Evolutionary conservation across 2,113 vertebrate species (phyloP).

Genomic region (Aldabrachelys gigantea): DNA sequence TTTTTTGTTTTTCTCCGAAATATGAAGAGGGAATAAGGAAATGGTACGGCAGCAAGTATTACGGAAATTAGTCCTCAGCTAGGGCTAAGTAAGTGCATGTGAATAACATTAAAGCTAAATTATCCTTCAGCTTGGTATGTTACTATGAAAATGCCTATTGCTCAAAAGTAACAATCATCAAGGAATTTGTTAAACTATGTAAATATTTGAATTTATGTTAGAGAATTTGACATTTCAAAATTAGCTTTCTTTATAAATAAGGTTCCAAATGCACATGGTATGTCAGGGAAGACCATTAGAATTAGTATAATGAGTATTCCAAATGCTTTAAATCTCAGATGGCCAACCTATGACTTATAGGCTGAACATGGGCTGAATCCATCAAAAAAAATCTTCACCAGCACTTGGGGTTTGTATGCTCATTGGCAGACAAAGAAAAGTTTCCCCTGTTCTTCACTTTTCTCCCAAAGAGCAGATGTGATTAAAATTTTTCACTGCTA

Average conservation of each 20-base stretch:
- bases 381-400: background rate
- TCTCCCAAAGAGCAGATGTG: background rate
- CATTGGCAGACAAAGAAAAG: background rate
- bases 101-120: constrained; percentile 63
- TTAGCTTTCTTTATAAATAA: constrained; percentile 64
- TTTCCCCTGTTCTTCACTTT: background rate
- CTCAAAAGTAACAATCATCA: constrained; percentile 52
- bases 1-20: background rate
- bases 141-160: constrained; percentile 57
- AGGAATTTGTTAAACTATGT: constrained; percentile 63
- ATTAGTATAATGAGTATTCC: constrained; percentile 15
- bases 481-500: background rate
- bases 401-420: background rate
- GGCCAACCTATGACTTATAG: background rate
- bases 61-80: constrained; percentile 62
- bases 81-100: background rate
- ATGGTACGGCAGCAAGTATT: constrained; percentile 29
- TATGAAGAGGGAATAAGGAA: constrained; percentile 37
- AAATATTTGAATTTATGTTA: constrained; percentile 63
- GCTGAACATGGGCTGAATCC: background rate
- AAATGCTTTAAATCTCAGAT: constrained; percentile 30
- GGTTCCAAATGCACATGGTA: background rate
- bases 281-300: constrained; percentile 42
- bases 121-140: constrained; percentile 55
- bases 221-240: constrained; percentile 68